Evolutionary conservation across 2,797 vertebrate species (phyloP).

Genomic region (Tauraco hartlaubi): DNA sequence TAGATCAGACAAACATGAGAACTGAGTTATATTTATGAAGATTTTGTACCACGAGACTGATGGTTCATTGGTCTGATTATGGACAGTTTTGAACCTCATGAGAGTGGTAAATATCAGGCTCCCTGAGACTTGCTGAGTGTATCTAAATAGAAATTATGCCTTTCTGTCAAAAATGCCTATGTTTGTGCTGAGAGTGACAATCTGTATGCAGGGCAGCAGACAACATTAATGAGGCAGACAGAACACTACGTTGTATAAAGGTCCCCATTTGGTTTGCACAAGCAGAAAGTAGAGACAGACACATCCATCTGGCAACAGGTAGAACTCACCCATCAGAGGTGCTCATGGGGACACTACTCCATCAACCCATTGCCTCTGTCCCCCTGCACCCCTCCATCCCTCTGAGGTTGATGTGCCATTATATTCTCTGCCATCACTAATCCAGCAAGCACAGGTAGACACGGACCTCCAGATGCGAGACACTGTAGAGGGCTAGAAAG

Average conservation of each 20-base stretch:
- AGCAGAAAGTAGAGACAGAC: neutral
- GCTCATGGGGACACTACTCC: neutral
- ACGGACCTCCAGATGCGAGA: neutral
- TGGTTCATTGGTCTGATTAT: neutral
- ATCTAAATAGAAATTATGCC: neutral
- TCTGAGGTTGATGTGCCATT: neutral
- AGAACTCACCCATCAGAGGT: neutral
- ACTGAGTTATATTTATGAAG: neutral
- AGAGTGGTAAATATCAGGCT: neutral
- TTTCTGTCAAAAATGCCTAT: neutral
- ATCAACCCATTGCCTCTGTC: neutral
- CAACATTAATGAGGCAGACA: neutral
- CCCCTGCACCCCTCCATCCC: rapidly evolving
- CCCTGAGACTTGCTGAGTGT: neutral
- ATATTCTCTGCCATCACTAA: neutral
- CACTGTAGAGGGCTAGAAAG: neutral
- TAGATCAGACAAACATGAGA: neutral
- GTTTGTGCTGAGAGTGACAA: neutral
- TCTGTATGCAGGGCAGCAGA: neutral
- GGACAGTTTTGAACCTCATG: neutral
- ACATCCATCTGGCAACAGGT: rapidly evolving
- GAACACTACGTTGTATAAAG: neutral
- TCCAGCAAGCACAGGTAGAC: neutral
- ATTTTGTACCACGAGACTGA: neutral
- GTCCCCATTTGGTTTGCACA: neutral